Conservation (phyloP, 2,888 invertebrate species). For the Lithosia quadra region DNA sequence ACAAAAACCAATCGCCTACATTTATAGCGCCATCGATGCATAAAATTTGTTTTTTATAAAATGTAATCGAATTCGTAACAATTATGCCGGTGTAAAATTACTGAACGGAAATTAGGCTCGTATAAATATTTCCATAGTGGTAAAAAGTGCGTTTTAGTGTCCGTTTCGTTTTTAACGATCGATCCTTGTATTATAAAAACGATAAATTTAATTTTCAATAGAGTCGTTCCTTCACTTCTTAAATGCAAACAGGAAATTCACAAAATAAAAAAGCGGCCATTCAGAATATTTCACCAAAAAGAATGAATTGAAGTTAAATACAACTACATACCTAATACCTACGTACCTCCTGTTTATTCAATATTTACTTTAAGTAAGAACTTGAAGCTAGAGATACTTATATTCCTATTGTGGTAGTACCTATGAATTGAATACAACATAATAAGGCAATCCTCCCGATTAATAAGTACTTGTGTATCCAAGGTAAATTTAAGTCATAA, state of each 20-base stretch:
- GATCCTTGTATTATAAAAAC: slow-evolving; percentile 7
- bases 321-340: background rate
- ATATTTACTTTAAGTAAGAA: background rate
- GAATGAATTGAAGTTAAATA: background rate
- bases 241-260: slow-evolving; percentile 10
- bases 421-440: no score
- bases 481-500: no score
- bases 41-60: slow-evolving; percentile 73
- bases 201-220: slow-evolving; percentile 18
- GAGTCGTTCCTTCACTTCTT: slow-evolving; percentile 7
- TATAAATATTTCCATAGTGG: slow-evolving; percentile 57
- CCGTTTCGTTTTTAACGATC: slow-evolving; percentile 29
- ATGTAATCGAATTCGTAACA: slow-evolving; percentile 64
- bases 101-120: slow-evolving; percentile 61
- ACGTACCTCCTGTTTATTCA: background rate
- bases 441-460: background rate
- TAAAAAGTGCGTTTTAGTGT: slow-evolving; percentile 42
- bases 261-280: background rate
- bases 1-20: slow-evolving; percentile 68
- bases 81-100: slow-evolving; percentile 66
- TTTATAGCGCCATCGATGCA: slow-evolving; percentile 69
- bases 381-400: background rate
- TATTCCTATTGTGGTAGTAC: no score
- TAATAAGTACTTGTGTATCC: background rate
- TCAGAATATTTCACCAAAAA: background rate